Base-by-base conservation (phyloP, 2,797 vertebrate species). In the Anguilla obscura region DNA sequence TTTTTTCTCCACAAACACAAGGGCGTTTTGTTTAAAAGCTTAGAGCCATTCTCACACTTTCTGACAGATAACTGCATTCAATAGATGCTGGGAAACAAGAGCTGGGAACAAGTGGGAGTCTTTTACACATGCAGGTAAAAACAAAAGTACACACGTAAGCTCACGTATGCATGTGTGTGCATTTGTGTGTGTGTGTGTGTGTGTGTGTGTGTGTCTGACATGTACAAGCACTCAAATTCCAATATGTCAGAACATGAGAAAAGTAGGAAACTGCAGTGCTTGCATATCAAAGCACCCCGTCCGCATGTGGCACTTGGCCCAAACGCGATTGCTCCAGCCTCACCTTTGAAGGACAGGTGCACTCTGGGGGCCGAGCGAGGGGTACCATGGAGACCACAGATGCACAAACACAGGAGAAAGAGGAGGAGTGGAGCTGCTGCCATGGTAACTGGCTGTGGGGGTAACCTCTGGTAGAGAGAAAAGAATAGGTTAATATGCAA, bases 321-420 rank as follows among this genome's bases (percentile, higher is more conserved):
- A 85, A 80, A 33, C 48, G 16, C 48, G 86, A 50, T 45, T 45
- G 50, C 24, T 30, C 16, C 33, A 71, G 48, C 21, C 85, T 89
- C 54, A 89, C 88, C 88, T 87, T 87, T 89, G 82, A 86, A 89
- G 48, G 88, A 85, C 45, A 89, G 88, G 66, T 12, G 86, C 74
- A 89, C 88, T 85, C 88, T 83, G 66, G 88, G 88, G 21, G 86
- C 82, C 6, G 88, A 58, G 8, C 52, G 86, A 30, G 71, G 82
- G 82, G 50, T 63, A 21, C 88, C 86, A 1, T 33, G 82, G 80
- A 76, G 74, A 30, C 80, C 66, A 36, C 45, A 12, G 52, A 87
- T 24, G 86, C 88, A 74, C 5, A 85, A 30, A 18, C 40, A 71
- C 80, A 89, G 16, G 40, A 89, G 66, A 63, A 87, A 66, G 54